Conservation (phyloP, 2,888 invertebrate species). For the Deilephila elpenor region DNA sequence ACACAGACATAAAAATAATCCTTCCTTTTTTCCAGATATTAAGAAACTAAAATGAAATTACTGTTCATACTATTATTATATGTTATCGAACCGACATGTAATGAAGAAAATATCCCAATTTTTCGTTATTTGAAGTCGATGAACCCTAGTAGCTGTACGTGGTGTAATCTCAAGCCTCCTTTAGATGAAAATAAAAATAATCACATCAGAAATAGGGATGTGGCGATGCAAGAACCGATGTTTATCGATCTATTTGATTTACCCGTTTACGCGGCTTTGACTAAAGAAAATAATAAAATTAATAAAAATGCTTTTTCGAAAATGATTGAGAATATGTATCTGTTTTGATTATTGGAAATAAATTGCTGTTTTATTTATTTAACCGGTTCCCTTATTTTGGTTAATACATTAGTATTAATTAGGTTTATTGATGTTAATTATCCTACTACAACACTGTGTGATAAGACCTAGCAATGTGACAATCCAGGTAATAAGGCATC, state of each 20-base stretch:
- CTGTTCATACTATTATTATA: background rate
- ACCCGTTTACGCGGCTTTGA: conserved; percentile 26
- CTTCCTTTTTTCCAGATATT: too few relatives aligned
- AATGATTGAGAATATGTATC: background rate
- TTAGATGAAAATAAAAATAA: conserved; percentile 20
- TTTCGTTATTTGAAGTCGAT: conserved; percentile 8
- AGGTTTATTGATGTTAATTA: too few relatives aligned
- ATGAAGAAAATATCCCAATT: background rate
- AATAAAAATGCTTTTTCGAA: background rate
- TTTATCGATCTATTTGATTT: conserved; percentile 33
- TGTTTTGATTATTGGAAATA: too few relatives aligned
- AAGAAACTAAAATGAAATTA: background rate
- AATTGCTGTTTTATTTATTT: too few relatives aligned
- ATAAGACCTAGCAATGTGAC: too few relatives aligned
- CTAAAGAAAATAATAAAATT: background rate
- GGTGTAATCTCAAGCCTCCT: conserved; percentile 34
- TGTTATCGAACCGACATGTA: background rate
- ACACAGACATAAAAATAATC: too few relatives aligned
- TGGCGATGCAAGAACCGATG: conserved; percentile 26
- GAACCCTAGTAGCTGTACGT: conserved; percentile 28
- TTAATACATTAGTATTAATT: too few relatives aligned
- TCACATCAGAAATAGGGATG: conserved; percentile 28
- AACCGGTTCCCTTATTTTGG: too few relatives aligned
- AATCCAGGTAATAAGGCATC: too few relatives aligned
- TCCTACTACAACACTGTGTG: too few relatives aligned